These are phyloP conservation scores for Microtus ochrogaster DNA, from an alignment of 2,113 vertebrate genomes.

Conservation along the genomic window DNA sequence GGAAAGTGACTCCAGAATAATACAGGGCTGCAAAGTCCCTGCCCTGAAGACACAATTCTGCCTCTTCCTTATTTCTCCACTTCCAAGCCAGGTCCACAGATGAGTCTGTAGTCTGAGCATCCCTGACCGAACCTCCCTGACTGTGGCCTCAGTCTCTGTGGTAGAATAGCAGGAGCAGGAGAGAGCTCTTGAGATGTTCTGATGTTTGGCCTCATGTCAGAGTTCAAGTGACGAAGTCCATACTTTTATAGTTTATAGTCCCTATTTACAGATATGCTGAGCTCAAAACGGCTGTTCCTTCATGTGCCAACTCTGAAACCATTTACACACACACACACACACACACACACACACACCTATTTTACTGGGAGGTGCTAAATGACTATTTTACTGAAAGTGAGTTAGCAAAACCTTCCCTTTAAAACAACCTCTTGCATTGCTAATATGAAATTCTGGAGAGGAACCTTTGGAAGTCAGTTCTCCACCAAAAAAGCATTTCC, in stretches of 20 bases:
- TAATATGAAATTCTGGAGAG: background rate
- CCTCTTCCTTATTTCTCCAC: background rate
- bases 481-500: background rate
- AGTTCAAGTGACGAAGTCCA: conserved; percentile 2
- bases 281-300: conserved; percentile 5
- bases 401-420: background rate
- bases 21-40: background rate
- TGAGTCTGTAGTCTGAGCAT: background rate
- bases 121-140: background rate
- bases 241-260: background rate
- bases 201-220: background rate
- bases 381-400: background rate
- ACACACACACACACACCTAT: background rate
- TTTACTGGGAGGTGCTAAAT: conserved; percentile 11
- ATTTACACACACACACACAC: background rate
- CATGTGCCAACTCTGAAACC: background rate
- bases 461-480: conserved; percentile 16
- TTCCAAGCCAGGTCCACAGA: background rate
- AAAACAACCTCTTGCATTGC: background rate
- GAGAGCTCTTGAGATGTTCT: background rate
- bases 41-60: too few relatives aligned
- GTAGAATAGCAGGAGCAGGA: background rate
- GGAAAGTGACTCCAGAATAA: background rate
- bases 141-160: background rate
- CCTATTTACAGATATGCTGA: background rate